Evolutionary conservation across 2,888 invertebrate genomes (phyloP).

Genomic region (Stenurella melanura): DNA sequence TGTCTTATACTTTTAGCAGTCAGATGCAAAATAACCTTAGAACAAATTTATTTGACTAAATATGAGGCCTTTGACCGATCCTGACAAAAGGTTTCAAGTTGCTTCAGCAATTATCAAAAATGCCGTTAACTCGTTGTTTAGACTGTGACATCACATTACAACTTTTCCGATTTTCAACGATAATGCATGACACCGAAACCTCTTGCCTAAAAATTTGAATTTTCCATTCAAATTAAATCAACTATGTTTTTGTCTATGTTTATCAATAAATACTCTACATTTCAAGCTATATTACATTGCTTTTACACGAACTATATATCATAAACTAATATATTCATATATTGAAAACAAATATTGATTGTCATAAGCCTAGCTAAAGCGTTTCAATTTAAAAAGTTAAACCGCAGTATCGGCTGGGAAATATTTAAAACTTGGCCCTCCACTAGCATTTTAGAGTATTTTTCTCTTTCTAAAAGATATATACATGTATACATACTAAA

Average conservation of each 20-base stretch:
- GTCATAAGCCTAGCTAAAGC: constrained; percentile 37
- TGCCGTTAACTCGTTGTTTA: neutral
- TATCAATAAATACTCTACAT: constrained; percentile 8
- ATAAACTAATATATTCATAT: neutral
- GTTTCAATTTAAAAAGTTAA: constrained; percentile 25
- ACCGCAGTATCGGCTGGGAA: constrained; percentile 33
- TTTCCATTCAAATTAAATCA: constrained; percentile 12
- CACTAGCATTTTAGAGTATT: constrained; percentile 37
- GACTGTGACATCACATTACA: neutral
- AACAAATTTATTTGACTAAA: no score
- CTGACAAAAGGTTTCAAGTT: neutral
- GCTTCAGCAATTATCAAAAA: neutral
- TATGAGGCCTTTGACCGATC: neutral
- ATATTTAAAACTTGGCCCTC: constrained; percentile 37
- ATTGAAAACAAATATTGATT: constrained; percentile 29
- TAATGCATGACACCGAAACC: neutral
- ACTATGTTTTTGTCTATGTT: neutral
- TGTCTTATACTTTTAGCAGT: no score
- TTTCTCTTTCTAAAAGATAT: constrained; percentile 24
- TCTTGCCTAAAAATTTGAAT: neutral
- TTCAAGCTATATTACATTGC: constrained; percentile 36
- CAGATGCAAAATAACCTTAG: no score
- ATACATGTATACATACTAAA: constrained; percentile 38
- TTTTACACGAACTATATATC: constrained; percentile 7
- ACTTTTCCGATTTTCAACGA: neutral